Conservation (phyloP, 2,888 invertebrate species). For the Agrilus cyanescens region DNA sequence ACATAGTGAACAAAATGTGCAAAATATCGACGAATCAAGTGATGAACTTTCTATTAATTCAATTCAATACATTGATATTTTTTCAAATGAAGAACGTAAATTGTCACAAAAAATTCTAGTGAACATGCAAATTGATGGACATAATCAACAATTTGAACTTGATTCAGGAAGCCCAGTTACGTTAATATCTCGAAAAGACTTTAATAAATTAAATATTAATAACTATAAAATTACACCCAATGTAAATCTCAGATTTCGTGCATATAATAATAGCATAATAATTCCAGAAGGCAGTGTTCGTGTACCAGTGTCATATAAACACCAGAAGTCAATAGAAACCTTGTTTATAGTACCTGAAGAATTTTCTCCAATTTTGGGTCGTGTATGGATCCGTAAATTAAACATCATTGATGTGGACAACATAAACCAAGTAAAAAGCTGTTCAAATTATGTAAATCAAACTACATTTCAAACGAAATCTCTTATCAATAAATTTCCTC, state of each 20-base stretch:
- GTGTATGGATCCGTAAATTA: not conserved
- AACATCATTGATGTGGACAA: not conserved
- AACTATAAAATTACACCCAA: not conserved
- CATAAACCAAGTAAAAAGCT: not conserved
- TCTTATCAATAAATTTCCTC: not conserved
- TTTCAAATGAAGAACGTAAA: not conserved
- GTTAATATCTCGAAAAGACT: not conserved
- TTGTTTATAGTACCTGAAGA: not conserved
- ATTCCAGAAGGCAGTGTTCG: not conserved
- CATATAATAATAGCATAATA: slow-evolving; percentile 1
- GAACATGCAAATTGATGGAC: not conserved
- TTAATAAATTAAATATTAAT: not conserved
- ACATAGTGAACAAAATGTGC: not conserved
- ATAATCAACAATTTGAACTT: not conserved
- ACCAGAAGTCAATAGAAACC: too few relatives aligned
- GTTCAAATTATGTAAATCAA: not conserved
- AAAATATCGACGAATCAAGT: too few relatives aligned
- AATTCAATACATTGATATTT: too few relatives aligned
- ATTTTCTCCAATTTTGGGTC: not conserved
- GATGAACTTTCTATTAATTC: too few relatives aligned
- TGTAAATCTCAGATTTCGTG: not conserved
- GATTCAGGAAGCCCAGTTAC: not conserved
- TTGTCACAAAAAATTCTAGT: not conserved
- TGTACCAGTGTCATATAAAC: not conserved
- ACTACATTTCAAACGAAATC: too few relatives aligned